Conservation (phyloP, 1,140 invertebrate species). For the Hypothenemus hampei region DNA sequence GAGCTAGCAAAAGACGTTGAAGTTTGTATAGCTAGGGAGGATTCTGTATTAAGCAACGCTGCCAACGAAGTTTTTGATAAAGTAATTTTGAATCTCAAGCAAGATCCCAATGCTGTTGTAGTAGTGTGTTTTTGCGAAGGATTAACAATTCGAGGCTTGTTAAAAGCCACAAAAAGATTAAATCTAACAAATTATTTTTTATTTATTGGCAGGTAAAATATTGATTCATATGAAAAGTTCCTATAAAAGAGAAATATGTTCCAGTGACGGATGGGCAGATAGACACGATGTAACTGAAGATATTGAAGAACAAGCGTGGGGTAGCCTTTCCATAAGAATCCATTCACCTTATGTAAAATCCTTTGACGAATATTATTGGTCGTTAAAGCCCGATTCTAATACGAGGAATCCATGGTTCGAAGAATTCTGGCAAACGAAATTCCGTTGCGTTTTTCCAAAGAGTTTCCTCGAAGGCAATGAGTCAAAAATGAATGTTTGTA, state of each 20-base stretch:
- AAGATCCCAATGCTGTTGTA: conserved; percentile 58
- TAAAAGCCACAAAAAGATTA: conserved; percentile 59
- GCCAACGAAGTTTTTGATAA: conserved; percentile 57
- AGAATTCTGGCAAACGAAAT: conserved; percentile 70
- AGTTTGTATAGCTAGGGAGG: conserved; percentile 70
- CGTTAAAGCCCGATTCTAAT: conserved; percentile 60
- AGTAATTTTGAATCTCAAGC: conserved; percentile 54
- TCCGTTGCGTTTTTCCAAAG: conserved; percentile 55
- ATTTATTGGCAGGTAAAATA: conserved; percentile 67
- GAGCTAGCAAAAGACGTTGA: conserved; percentile 60
- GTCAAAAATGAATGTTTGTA: neutral
- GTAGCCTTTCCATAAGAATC: conserved; percentile 69
- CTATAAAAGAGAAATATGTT: conserved; percentile 18
- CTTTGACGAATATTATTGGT: conserved; percentile 68
- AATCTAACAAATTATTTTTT: conserved; percentile 60
- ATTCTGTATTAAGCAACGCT: conserved; percentile 61
- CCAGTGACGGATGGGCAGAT: conserved; percentile 72
- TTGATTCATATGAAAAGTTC: no score
- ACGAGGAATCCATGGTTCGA: conserved; percentile 70
- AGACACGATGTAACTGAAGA: conserved; percentile 68
- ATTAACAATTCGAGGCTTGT: conserved; percentile 63
- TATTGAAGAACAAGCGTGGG: conserved; percentile 63
- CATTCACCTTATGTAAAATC: conserved; percentile 62
- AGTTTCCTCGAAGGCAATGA: neutral
- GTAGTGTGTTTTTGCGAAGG: conserved; percentile 85